phyloP scores from a whole-genome alignment of 1,140 invertebrate genomes.

The Hylyphantes graminicola region DNA sequence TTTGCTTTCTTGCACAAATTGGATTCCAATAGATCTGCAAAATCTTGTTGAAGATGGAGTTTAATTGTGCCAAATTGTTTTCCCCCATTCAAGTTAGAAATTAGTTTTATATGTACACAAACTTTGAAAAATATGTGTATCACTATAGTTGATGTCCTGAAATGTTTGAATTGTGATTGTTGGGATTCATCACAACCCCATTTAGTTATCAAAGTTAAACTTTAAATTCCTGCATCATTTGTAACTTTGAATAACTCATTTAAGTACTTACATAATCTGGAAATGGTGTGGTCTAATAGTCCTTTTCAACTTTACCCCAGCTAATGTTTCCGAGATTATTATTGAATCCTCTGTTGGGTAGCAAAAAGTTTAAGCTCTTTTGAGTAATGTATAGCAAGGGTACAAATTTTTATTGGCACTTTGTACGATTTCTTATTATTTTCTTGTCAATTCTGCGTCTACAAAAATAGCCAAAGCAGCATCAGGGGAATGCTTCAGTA shows the following conservation, averaged over 20 bases:
- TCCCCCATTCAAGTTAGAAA: background rate
- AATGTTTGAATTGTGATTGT: slow-evolving; percentile 19
- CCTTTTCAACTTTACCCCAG: background rate
- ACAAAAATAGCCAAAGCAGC: slow-evolving; percentile 12
- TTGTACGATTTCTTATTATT: slow-evolving; percentile 7
- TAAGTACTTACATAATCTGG: slow-evolving; percentile 4
- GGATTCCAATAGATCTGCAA: slow-evolving; percentile 15
- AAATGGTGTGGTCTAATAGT: slow-evolving; percentile 7
- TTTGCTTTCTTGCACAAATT: slow-evolving; percentile 61
- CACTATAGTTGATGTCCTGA: background rate
- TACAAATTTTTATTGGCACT: background rate
- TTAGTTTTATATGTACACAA: slow-evolving; percentile 15
- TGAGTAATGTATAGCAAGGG: slow-evolving; percentile 8
- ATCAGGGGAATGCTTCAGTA: background rate
- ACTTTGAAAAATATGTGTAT: slow-evolving; percentile 9
- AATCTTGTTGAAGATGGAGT: slow-evolving; percentile 57
- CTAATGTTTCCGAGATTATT: too few relatives aligned
- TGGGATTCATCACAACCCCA: slow-evolving; percentile 21
- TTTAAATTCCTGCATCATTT: background rate
- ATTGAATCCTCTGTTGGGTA: too few relatives aligned
- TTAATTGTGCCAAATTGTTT: slow-evolving; percentile 2
- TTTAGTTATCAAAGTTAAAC: slow-evolving; percentile 10
- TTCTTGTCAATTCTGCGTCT: slow-evolving; percentile 23
- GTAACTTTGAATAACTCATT: background rate
- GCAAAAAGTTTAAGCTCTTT: background rate